Conservation (phyloP, 2,797 vertebrate genomes). For the Monodelphis domestica region DNA sequence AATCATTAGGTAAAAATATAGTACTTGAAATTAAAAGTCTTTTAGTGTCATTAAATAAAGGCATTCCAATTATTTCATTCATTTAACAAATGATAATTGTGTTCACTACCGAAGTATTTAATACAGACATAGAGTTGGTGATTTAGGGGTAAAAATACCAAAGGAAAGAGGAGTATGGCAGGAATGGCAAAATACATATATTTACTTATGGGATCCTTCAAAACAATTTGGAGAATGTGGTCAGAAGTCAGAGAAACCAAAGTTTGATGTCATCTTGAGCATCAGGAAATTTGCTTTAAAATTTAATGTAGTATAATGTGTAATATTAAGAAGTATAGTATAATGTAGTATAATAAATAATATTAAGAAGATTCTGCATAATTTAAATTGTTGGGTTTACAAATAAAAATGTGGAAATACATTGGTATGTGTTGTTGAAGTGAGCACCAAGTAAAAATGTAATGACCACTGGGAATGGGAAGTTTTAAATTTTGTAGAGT, state of each 20-base stretch:
- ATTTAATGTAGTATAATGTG: too few species aligned
- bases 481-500: too few species aligned
- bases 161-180: background rate
- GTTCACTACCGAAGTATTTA: conserved; percentile 41
- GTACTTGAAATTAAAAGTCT: conserved; percentile 32
- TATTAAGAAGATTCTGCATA: too few species aligned
- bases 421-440: too few species aligned
- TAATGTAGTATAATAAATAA: too few species aligned
- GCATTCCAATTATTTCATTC: background rate
- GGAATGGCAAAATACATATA: conserved; percentile 26
- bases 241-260: background rate
- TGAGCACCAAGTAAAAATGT: too few species aligned
- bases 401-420: too few species aligned
- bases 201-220: conserved; percentile 54
- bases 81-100: conserved; percentile 41
- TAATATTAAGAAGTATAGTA: too few species aligned
- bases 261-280: conserved; percentile 22
- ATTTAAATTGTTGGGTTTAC: too few species aligned
- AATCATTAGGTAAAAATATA: conserved; percentile 24
- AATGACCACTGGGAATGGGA: too few species aligned
- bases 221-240: background rate
- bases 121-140: conserved; percentile 19
- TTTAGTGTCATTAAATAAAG: conserved; percentile 13
- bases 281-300: conserved; percentile 49
- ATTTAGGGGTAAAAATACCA: conserved; percentile 58